Conservation (phyloP, 2,888 invertebrate species). For the Athripsodes cinereus region DNA sequence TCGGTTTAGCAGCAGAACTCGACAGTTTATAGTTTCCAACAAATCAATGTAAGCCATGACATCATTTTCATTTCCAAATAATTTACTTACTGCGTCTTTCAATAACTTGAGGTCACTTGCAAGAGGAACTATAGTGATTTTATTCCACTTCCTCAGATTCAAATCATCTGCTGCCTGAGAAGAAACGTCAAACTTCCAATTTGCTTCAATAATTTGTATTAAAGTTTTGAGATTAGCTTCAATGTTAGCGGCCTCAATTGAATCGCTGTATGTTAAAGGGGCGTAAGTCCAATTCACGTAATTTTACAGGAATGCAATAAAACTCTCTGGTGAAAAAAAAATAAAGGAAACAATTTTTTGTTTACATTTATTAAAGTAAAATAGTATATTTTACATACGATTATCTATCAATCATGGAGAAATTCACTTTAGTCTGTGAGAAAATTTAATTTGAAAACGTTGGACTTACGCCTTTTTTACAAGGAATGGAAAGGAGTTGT, state of each 20-base stretch:
- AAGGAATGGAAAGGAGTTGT: too few relatives aligned
- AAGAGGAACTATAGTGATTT: slow-evolving; percentile 6
- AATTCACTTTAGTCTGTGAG: too few relatives aligned
- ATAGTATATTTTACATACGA: too few relatives aligned
- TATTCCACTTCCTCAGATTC: not conserved
- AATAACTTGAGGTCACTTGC: slow-evolving; percentile 4
- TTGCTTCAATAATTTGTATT: not conserved
- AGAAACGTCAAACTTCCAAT: not conserved
- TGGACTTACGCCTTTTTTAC: too few relatives aligned
- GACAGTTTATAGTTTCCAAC: slow-evolving; percentile 5
- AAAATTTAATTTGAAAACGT: too few relatives aligned
- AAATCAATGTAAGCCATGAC: not conserved
- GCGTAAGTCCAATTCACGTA: too few relatives aligned
- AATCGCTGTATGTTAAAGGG: too few relatives aligned
- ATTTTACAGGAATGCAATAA: too few relatives aligned
- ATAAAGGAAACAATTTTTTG: too few relatives aligned
- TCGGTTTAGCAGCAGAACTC: slow-evolving; percentile 6
- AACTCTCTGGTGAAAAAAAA: too few relatives aligned
- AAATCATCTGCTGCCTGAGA: not conserved
- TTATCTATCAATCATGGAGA: too few relatives aligned
- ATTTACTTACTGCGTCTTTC: not conserved
- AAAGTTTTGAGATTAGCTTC: slow-evolving; percentile 1
- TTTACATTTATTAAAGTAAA: too few relatives aligned
- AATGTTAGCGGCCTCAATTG: not conserved
- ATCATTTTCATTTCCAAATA: not conserved